Conservation (phyloP, 2,113 vertebrate genomes). For the Prietella phreatophila region DNA sequence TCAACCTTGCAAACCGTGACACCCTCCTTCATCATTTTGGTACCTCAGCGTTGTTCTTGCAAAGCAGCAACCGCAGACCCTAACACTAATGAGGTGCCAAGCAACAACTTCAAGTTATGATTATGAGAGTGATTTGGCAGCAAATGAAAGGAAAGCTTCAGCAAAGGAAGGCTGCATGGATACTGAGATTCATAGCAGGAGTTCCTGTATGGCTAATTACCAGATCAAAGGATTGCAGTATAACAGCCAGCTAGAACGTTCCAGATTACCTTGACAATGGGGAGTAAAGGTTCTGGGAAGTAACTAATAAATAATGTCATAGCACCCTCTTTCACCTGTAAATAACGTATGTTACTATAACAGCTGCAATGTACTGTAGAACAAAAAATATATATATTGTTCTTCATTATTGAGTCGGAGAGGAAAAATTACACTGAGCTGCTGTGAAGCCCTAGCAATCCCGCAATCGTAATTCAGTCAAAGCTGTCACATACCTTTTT, state of each 20-base stretch:
- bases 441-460: neutral
- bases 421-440: neutral
- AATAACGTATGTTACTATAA: neutral
- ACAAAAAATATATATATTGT: neutral
- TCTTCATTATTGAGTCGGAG: neutral
- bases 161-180: constrained; percentile 38
- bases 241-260: constrained; percentile 41
- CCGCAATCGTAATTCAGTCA: neutral
- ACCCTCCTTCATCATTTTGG: neutral
- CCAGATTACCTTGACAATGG: constrained; percentile 20
- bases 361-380: neutral
- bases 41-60: constrained; percentile 6
- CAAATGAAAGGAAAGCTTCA: constrained; percentile 53
- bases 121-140: constrained; percentile 42
- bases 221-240: constrained; percentile 42
- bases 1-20: no score
- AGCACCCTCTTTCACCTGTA: neutral
- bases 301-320: constrained; percentile 24
- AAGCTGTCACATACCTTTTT: neutral
- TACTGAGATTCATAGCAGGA: constrained; percentile 37
- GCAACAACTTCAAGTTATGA: constrained; percentile 58
- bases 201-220: constrained; percentile 55
- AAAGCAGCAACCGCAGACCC: constrained; percentile 48
- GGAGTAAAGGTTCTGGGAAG: constrained; percentile 15
- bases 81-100: constrained; percentile 59